Evolutionary conservation across 37 sponge, comb jelly and placozoan species (phyloP).

Genomic region (Cliona cf. orientalis): DNA sequence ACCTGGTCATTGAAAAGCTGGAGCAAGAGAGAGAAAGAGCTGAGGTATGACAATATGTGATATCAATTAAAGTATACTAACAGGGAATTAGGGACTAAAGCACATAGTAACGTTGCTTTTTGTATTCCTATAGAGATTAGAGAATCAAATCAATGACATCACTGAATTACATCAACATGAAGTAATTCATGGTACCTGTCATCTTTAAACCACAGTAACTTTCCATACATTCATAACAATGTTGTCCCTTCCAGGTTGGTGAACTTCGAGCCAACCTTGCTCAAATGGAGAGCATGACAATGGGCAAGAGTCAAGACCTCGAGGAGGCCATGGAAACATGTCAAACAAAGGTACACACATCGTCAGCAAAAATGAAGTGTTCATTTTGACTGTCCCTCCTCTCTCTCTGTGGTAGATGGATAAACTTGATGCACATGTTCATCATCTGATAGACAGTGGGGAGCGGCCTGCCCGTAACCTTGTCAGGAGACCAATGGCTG

Average conservation of each 20-base stretch:
- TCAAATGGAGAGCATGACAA: constrained; percentile 58
- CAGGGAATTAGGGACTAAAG: too few relatives aligned
- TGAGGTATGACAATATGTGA: too few relatives aligned
- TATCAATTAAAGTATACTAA: too few relatives aligned
- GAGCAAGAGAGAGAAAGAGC: too few relatives aligned
- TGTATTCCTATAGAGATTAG: constrained; percentile 51
- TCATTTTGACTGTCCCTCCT: too few relatives aligned
- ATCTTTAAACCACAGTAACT: neutral
- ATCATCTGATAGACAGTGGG: constrained; percentile 16
- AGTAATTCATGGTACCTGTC: neutral
- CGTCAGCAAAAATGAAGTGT: too few relatives aligned
- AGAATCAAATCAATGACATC: constrained; percentile 55
- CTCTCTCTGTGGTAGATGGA: too few relatives aligned
- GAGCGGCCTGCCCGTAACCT: neutral
- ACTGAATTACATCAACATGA: constrained; percentile 64
- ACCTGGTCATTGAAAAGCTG: too few relatives aligned
- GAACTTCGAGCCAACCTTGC: constrained; percentile 45
- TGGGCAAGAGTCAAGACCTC: constrained; percentile 54
- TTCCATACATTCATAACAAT: too few relatives aligned
- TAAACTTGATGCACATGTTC: constrained; percentile 14
- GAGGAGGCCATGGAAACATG: constrained; percentile 51
- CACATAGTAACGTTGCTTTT: too few relatives aligned
- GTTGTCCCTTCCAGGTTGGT: constrained; percentile 30
- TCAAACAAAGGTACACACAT: constrained; percentile 52
- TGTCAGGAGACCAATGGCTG: constrained; percentile 5